These are phyloP conservation scores for Drosophila sechellia DNA, from an alignment of 1,140 invertebrate species.

Conservation along the genomic window DNA sequence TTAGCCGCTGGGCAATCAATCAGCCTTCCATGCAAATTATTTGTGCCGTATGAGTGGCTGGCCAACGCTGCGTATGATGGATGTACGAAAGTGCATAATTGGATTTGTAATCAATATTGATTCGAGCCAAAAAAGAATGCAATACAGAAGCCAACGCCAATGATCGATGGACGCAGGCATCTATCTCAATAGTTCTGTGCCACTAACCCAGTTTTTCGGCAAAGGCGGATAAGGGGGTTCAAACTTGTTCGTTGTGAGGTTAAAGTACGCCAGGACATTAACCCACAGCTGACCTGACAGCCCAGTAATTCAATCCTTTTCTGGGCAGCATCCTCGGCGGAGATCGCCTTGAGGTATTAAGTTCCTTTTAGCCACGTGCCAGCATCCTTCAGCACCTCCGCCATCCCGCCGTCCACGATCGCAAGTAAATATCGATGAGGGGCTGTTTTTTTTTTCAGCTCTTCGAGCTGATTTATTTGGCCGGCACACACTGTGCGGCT, in stretches of 20 bases:
- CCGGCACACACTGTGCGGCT: conserved; percentile 26
- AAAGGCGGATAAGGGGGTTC: neutral
- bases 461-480: conserved; percentile 43
- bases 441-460: conserved; percentile 27
- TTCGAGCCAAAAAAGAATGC: neutral
- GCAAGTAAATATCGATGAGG: conserved; percentile 41
- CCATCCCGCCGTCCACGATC: conserved; percentile 27
- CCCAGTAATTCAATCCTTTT: conserved; percentile 71
- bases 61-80: conserved; percentile 50
- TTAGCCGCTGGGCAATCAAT: conserved; percentile 53
- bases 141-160: neutral
- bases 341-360: conserved; percentile 63
- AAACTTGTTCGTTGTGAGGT: conserved; percentile 37
- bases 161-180: conserved; percentile 25
- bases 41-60: conserved; percentile 1
- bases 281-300: conserved; percentile 42
- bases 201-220: conserved; percentile 64
- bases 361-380: conserved; percentile 59
- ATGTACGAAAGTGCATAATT: conserved; percentile 66
- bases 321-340: conserved; percentile 44
- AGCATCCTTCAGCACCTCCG: conserved; percentile 38
- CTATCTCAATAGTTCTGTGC: conserved; percentile 53
- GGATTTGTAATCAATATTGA: conserved; percentile 71
- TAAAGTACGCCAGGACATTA: conserved; percentile 75
- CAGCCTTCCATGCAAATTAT: conserved; percentile 39